Evolutionary conservation across 2,888 invertebrate genomes (phyloP).

Genomic region (Drepanosiphum platanoidis): DNA sequence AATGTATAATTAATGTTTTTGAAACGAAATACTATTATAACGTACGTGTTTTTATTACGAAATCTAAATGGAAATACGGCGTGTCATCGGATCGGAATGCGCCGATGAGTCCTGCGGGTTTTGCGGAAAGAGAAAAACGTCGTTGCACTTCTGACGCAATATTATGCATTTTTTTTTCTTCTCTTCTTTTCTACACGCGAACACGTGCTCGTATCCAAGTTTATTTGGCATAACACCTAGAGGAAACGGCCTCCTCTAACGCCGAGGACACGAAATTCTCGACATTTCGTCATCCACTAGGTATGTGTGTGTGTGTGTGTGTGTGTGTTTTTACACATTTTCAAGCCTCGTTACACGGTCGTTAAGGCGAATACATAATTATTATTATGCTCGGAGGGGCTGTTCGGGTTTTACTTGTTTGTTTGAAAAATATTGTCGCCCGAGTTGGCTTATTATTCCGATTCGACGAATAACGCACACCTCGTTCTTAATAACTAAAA

Average conservation of each 20-base stretch:
- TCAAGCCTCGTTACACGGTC: neutral
- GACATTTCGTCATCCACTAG: constrained; percentile 22
- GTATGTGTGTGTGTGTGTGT: neutral
- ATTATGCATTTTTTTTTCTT: neutral
- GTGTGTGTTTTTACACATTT: neutral
- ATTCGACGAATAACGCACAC: neutral
- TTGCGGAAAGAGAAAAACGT: neutral
- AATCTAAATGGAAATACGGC: neutral
- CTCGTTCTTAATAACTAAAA: neutral
- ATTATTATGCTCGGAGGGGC: neutral
- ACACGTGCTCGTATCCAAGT: too few relatives aligned
- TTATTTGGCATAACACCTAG: neutral
- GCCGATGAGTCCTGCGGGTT: constrained; percentile 15
- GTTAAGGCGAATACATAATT: neutral
- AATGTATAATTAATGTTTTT: neutral
- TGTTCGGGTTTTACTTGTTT: neutral
- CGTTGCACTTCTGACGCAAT: neutral
- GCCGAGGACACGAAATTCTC: neutral
- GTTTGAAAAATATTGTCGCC: neutral
- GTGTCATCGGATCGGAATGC: constrained; percentile 25
- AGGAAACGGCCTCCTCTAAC: neutral
- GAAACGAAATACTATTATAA: neutral
- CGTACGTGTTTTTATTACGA: neutral
- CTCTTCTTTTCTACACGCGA: neutral
- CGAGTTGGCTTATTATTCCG: neutral